A percentile compares a stretch with the other conserved stretches of the same genome.
Conservation (phyloP, 2,113 vertebrate species). For the Anarhynchus alexandrinus region DNA sequence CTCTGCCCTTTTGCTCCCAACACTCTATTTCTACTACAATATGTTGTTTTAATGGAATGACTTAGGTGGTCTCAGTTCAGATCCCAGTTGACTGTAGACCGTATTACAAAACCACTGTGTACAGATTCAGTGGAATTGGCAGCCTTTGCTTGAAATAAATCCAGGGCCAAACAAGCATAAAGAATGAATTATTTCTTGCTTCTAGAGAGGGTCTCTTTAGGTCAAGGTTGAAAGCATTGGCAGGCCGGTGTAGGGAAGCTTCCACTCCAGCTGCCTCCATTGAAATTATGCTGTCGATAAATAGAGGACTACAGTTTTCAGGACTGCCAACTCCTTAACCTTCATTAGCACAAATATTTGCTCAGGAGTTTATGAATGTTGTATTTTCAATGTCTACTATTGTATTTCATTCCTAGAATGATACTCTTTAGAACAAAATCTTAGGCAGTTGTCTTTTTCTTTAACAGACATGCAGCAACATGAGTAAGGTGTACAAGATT, state of each 20-base stretch:
- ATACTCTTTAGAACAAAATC: background rate
- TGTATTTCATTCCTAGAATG: background rate
- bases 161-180: conserved; percentile 57
- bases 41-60: conserved; percentile 46
- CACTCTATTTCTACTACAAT: background rate
- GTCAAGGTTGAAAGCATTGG: conserved; percentile 41
- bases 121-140: conserved; percentile 51
- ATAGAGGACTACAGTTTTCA: conserved; percentile 62
- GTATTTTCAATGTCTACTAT: conserved; percentile 18
- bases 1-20: conserved; percentile 46
- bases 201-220: conserved; percentile 65
- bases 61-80: conserved; percentile 54
- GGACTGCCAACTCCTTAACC: conserved; percentile 59
- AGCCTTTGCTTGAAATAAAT: conserved; percentile 51
- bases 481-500: background rate
- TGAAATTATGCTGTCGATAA: conserved; percentile 17
- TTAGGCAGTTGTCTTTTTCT: background rate
- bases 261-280: conserved; percentile 30
- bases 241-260: background rate
- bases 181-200: conserved; percentile 68
- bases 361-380: conserved; percentile 51
- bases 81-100: conserved; percentile 6
- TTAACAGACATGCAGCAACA: background rate
- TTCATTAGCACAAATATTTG: conserved; percentile 72
- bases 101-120: conserved; percentile 44